These are phyloP conservation scores for Mus spretus DNA, from an alignment of 2,797 vertebrate species.

Conservation along the genomic window DNA sequence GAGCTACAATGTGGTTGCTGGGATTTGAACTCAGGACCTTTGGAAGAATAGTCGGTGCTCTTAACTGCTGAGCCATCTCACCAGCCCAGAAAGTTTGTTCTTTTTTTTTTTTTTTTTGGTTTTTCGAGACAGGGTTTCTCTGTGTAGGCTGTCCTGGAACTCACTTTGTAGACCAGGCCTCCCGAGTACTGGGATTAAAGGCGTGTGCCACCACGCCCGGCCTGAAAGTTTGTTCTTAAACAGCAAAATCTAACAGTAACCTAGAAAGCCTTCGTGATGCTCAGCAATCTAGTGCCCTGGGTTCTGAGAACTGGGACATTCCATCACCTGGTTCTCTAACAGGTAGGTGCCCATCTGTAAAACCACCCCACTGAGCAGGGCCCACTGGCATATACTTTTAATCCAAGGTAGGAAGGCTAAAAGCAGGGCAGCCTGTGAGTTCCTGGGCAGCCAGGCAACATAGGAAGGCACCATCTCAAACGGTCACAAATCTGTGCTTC, in stretches of 20 bases:
- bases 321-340: background rate
- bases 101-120: background rate
- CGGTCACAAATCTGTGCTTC: background rate
- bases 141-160: too few species aligned
- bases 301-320: slow-evolving; percentile 7
- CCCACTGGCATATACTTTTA: background rate
- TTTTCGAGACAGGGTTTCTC: too few species aligned
- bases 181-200: too few species aligned
- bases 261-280: background rate
- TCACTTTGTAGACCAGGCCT: background rate
- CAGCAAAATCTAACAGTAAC: background rate
- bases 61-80: too few species aligned
- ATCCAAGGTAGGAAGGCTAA: background rate
- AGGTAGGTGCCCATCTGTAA: background rate
- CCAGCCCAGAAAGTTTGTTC: background rate
- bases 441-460: background rate
- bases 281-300: background rate
- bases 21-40: too few species aligned
- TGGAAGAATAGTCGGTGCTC: too few species aligned
- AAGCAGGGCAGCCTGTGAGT: background rate
- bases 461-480: background rate
- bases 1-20: too few species aligned
- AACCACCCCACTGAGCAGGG: background rate
- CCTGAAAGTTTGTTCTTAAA: background rate
- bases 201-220: background rate